These are phyloP conservation scores for Fregetta grallaria DNA, from an alignment of 2,113 vertebrate species.

Conservation along the genomic window DNA sequence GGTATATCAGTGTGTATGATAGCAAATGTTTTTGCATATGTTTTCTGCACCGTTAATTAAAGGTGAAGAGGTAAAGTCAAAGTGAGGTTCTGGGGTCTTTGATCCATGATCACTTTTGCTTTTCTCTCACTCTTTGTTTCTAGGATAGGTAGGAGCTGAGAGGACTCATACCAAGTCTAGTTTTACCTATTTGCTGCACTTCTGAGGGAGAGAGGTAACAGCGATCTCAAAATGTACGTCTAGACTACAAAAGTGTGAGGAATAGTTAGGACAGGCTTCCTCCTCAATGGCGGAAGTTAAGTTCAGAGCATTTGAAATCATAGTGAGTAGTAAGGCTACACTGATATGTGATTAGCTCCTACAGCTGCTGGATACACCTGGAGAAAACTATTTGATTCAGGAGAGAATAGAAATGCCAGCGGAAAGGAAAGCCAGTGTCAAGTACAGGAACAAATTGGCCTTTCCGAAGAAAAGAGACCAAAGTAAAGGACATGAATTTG, in stretches of 20 bases:
- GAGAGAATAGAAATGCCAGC: not conserved
- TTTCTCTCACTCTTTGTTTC: not conserved
- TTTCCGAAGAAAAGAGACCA: not conserved
- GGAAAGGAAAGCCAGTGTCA: fast-evolving
- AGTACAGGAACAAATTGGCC: not conserved
- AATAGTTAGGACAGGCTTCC: not conserved
- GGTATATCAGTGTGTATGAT: too few species aligned
- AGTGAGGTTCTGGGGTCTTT: not conserved
- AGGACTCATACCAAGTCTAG: not conserved
- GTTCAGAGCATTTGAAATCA: not conserved
- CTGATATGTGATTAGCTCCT: not conserved
- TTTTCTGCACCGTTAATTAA: not conserved
- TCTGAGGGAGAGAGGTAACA: not conserved
- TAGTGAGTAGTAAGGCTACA: not conserved
- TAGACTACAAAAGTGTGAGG: not conserved
- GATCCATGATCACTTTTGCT: not conserved
- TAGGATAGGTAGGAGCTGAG: not conserved
- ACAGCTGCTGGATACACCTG: not conserved
- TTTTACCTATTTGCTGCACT: not conserved
- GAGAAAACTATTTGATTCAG: not conserved
- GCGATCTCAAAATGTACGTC: not conserved
- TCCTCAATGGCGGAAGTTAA: not conserved
- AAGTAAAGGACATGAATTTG: not conserved
- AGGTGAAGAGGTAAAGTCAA: not conserved
- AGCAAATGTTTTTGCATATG: not conserved